A percentile compares a stretch with the other conserved stretches of the same genome.
phyloP scores from a whole-genome alignment of 2,797 vertebrate species.

The Toxotes lorentzi region DNA sequence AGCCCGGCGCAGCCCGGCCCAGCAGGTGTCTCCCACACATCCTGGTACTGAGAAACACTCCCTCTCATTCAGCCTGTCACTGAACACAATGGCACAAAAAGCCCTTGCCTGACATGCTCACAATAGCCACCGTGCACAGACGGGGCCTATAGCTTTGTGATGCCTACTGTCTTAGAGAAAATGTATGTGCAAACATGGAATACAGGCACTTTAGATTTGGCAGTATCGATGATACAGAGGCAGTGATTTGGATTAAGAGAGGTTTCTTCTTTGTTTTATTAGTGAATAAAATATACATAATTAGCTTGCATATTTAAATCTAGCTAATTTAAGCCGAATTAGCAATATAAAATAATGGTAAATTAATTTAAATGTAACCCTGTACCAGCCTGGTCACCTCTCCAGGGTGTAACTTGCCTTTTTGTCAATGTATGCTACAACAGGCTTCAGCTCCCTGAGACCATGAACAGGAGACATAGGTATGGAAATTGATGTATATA shows the following conservation, averaged over 20 bases:
- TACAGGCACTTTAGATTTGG: constrained; percentile 43
- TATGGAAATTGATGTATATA: not conserved
- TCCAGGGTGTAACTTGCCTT: not conserved
- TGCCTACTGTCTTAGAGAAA: constrained; percentile 63
- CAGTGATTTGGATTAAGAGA: constrained; percentile 31
- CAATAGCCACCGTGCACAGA: constrained; percentile 87
- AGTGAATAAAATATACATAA: constrained; percentile 4
- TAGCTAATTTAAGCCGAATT: not conserved
- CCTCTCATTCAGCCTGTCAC: constrained; percentile 94
- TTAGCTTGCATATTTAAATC: not conserved
- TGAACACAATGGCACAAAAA: constrained; percentile 90
- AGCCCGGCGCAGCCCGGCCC: constrained; percentile 88
- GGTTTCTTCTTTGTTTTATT: not conserved
- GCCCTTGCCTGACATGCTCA: constrained; percentile 79
- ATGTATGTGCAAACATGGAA: constrained; percentile 72
- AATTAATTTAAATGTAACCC: not conserved
- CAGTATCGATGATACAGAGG: constrained; percentile 27
- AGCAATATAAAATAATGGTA: not conserved
- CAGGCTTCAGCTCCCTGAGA: not conserved
- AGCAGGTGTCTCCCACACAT: constrained; percentile 95
- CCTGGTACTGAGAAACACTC: constrained; percentile 92
- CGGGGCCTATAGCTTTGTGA: constrained; percentile 71
- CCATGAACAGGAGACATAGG: not conserved
- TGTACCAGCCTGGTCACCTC: not conserved
- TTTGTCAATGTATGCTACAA: not conserved